Evolutionary conservation across 1,140 invertebrate genomes (phyloP).

Genomic region (Pectinophora gossypiella): DNA sequence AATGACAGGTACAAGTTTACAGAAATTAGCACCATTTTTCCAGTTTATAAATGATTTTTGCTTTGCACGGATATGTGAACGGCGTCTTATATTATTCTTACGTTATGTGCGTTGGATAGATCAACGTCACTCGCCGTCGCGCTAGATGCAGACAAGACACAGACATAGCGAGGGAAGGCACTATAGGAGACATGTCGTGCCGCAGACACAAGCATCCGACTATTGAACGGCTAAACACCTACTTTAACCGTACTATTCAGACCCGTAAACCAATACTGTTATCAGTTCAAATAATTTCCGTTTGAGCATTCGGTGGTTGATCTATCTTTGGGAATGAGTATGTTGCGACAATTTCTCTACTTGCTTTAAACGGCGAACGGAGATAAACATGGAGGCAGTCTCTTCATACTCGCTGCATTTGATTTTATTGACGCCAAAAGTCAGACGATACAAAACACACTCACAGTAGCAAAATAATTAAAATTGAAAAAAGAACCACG

Average conservation of each 20-base stretch:
- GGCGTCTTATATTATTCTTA: background rate
- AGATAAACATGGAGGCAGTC: too few species aligned
- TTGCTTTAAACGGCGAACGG: too few species aligned
- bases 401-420: too few species aligned
- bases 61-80: background rate
- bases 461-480: too few species aligned
- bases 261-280: background rate
- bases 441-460: too few species aligned
- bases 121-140: background rate
- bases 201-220: background rate
- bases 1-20: background rate
- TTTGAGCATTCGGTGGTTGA: slow-evolving; percentile 10
- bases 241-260: too few species aligned
- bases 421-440: too few species aligned
- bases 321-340: slow-evolving; percentile 5
- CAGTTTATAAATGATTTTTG: background rate
- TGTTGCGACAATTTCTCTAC: slow-evolving; percentile 11
- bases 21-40: background rate
- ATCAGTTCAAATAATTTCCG: background rate
- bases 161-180: slow-evolving; percentile 21
- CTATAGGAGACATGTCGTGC: slow-evolving; percentile 19
- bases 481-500: too few species aligned
- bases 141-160: background rate
- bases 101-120: background rate
- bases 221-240: background rate